These are phyloP conservation scores for Tragulus kanchil DNA, from an alignment of 2,113 vertebrate species.

Conservation along the genomic window DNA sequence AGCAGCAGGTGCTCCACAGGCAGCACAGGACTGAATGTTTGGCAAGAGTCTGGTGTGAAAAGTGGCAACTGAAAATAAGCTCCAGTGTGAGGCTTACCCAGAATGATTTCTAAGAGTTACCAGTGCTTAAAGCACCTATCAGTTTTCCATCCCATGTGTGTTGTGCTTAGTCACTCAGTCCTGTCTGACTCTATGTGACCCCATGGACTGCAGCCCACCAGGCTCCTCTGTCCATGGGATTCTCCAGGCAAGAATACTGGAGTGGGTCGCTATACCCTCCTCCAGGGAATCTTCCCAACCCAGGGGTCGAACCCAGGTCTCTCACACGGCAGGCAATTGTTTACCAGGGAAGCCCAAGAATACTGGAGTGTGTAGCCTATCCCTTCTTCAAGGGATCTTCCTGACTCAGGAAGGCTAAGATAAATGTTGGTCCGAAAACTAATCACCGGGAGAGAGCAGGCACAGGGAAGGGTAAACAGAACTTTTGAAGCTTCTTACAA, in stretches of 20 bases:
- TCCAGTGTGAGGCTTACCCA: neutral
- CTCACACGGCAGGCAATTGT: no score
- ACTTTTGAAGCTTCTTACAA: neutral
- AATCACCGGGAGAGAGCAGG: conserved; percentile 11
- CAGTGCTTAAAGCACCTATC: neutral
- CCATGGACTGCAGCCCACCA: no score
- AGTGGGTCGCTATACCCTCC: no score
- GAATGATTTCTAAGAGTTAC: neutral
- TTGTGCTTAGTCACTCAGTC: no score
- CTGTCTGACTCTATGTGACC: no score
- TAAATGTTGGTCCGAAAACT: neutral
- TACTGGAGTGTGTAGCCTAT: no score
- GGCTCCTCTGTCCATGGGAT: no score
- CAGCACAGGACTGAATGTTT: neutral
- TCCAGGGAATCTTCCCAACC: no score
- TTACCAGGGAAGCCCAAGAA: no score
- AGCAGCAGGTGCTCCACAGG: conserved; percentile 21
- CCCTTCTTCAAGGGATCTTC: no score
- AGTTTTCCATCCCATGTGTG: neutral
- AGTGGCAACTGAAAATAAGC: conserved; percentile 41
- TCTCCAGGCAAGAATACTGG: no score
- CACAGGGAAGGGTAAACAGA: neutral
- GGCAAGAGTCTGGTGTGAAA: conserved; percentile 61
- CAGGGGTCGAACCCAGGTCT: no score
- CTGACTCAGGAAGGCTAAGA: neutral